Base-by-base conservation (phyloP, 1,140 invertebrate species). In the Danaus melanippus region DNA sequence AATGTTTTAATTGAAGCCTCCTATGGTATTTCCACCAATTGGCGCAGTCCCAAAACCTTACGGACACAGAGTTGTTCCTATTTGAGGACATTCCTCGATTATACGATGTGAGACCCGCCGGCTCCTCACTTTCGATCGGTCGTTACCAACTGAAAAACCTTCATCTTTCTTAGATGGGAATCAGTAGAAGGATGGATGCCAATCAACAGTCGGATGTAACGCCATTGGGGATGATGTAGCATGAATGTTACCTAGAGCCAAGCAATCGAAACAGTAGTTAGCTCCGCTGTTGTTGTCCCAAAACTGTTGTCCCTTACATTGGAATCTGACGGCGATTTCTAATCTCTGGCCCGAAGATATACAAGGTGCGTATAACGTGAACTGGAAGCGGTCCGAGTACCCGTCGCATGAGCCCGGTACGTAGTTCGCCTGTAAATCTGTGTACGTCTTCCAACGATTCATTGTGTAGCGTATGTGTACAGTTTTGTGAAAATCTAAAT, bases 401-500 rank as follows among this genome's bases (percentile, higher is more conserved):
- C 96, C 96, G 70, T 98, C 96, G 82, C 95, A 96, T 0, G 96
- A 97, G 66, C 95, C 94, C 42, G 91, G 89, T 40, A 97, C 92
- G 77, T 98, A 98, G 6, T 89, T 92, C 0, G 95, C 92, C 66
- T 92, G 91, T 50, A 96, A 86, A 66, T 99, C 97, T 32, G 91
- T 91, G 78, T 91, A 95, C 32, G 92, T 94, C 54, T 89, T 89
- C 97, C 97, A 99, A 12, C 91, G 90, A 78, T 98, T 95, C 62
- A 94, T 88, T 0, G 94, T 93, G 79, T 97, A 97, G 45, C 97
- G 90, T 43, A 98, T 90, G 64, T 93, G 91, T 10, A 98, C 96
- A 15, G 91, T 92, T 87, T 99, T 98, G 72, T 98, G 92, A 81
- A 94, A 98, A 74, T 95, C 93, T 45, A 98, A 80, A 83, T 98